Conservation (phyloP, 2,113 vertebrate species). For the Elephantulus edwardii region DNA sequence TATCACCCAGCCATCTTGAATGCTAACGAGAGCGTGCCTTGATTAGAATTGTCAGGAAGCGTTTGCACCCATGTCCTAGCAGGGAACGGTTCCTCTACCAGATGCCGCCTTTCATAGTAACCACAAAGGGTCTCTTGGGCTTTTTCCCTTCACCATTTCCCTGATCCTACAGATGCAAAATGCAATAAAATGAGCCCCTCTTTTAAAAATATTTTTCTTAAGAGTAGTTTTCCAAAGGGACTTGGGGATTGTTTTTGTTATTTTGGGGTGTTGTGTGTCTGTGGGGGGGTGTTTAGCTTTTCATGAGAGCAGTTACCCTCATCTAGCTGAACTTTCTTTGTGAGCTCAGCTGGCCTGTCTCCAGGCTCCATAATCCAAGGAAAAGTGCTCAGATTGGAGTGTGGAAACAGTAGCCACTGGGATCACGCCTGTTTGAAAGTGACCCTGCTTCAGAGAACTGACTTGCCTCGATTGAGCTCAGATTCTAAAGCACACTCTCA, state of each 20-base stretch:
- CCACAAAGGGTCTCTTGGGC: constrained; percentile 52
- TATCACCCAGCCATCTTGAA: constrained; percentile 77
- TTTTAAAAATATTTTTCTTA: neutral
- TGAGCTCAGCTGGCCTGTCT: neutral
- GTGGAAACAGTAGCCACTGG: neutral
- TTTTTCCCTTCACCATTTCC: constrained; percentile 60
- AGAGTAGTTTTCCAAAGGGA: constrained; percentile 1
- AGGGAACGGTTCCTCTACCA: constrained; percentile 66
- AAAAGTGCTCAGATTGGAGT: neutral
- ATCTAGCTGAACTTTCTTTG: constrained; percentile 12
- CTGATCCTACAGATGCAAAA: constrained; percentile 54
- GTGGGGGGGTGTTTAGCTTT: neutral
- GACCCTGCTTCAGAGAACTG: neutral
- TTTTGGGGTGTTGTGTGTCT: neutral
- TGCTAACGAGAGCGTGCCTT: constrained; percentile 78
- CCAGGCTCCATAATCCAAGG: neutral
- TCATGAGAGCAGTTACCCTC: constrained; percentile 33
- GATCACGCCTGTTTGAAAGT: neutral
- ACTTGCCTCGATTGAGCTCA: neutral
- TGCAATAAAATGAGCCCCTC: constrained; percentile 19
- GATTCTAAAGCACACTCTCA: neutral
- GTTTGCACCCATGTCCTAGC: constrained; percentile 73
- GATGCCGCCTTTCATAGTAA: constrained; percentile 66
- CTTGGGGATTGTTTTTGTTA: too few relatives aligned
- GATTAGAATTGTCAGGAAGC: constrained; percentile 80